phyloP scores from a whole-genome alignment of 2,797 vertebrate species.

The Varecia variegata region DNA sequence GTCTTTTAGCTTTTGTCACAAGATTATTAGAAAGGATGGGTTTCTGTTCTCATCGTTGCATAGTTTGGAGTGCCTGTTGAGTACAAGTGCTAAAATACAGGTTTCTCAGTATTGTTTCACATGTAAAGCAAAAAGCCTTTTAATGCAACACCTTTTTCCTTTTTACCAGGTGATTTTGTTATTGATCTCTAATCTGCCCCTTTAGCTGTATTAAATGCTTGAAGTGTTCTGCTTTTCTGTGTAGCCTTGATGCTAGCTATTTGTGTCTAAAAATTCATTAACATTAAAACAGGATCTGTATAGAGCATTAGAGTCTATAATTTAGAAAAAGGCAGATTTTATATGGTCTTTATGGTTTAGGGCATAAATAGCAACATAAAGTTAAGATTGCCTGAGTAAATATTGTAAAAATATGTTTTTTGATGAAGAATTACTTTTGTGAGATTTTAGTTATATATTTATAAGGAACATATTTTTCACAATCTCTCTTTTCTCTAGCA shows the following conservation, averaged over 20 bases:
- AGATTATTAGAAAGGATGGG: slow-evolving; percentile 99
- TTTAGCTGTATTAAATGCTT: slow-evolving; percentile 94
- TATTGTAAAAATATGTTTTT: slow-evolving; percentile 59
- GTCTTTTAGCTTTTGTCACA: slow-evolving; percentile 99
- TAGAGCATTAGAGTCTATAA: slow-evolving; percentile 69
- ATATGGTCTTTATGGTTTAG: slow-evolving; percentile 7
- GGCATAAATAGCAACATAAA: slow-evolving; percentile 38
- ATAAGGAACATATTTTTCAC: slow-evolving; percentile 27
- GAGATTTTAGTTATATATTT: slow-evolving; percentile 59
- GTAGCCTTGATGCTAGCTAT: slow-evolving; percentile 86
- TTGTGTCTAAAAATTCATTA: slow-evolving; percentile 79
- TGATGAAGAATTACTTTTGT: slow-evolving; percentile 68
- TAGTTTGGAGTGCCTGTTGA: slow-evolving; percentile 95
- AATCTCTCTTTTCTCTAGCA: slow-evolving; percentile 28
- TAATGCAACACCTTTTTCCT: slow-evolving; percentile 95
- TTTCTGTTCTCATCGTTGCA: slow-evolving; percentile 91
- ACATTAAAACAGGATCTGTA: slow-evolving; percentile 80
- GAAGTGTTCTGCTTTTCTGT: slow-evolving; percentile 89
- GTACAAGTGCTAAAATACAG: slow-evolving; percentile 94
- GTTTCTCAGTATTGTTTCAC: slow-evolving; percentile 89
- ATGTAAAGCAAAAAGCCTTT: slow-evolving; percentile 87
- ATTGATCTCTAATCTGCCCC: slow-evolving; percentile 91
- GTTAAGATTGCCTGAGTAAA: slow-evolving; percentile 23
- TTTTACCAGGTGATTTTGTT: slow-evolving; percentile 97
- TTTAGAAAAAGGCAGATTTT: slow-evolving; percentile 46